phyloP scores from a whole-genome alignment of 2,797 vertebrate species.

The Anableps anableps region DNA sequence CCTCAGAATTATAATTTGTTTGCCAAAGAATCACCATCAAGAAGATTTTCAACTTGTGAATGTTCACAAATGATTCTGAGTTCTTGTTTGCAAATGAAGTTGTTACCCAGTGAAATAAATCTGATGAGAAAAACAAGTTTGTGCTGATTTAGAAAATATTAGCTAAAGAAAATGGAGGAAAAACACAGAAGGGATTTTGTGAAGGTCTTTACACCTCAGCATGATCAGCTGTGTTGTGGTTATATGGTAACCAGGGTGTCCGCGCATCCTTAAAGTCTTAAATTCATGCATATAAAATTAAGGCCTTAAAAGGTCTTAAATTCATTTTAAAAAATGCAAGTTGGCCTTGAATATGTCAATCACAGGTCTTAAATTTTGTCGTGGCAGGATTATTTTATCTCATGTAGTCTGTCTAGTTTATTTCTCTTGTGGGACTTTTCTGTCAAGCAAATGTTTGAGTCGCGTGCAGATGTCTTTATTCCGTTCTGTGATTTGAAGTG shows the following conservation, averaged over 20 bases:
- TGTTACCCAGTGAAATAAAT: not conserved
- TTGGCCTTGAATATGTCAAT: no score
- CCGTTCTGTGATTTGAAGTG: no score
- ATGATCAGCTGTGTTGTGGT: not conserved
- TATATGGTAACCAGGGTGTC: not conserved
- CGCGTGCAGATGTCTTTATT: no score
- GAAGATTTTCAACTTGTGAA: not conserved
- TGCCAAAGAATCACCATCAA: slow-evolving; percentile 2
- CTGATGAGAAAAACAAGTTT: not conserved
- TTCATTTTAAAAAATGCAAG: no score
- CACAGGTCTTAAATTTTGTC: no score
- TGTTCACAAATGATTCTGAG: not conserved
- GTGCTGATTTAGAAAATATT: not conserved
- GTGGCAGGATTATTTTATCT: no score
- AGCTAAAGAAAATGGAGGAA: not conserved
- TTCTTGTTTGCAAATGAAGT: not conserved
- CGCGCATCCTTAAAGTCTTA: no score
- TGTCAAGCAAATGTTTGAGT: no score
- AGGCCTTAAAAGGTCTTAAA: no score
- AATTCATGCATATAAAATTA: no score
- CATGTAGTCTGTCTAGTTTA: no score
- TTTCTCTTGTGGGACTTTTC: no score
- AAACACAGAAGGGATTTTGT: not conserved
- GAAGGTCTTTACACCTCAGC: not conserved
- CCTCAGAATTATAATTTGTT: not conserved